Percentiles rank a stretch among this genome's conserved stretches.
Evolutionary conservation across 1,140 invertebrate species (phyloP).

Genomic region (Caenorhabditis elegans): WBcel235 BX284603.4:9773001-9773500

Average conservation of each 20-base stretch:
- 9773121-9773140: neutral
- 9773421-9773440: neutral
- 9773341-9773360: neutral
- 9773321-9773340: neutral
- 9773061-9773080: neutral
- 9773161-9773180: neutral
- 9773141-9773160: slow-evolving; percentile 19
- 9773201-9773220: neutral
- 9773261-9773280: neutral
- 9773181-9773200: too few species aligned
- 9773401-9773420: neutral
- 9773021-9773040: neutral
- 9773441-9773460: neutral
- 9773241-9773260: neutral
- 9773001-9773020: neutral
- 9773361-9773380: neutral
- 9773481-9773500: neutral
- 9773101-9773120: neutral
- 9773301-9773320: neutral
- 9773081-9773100: neutral
- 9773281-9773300: neutral
- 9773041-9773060: neutral
- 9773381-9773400: too few species aligned
- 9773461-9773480: neutral
- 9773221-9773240: neutral